Evolutionary conservation across 2,113 vertebrate genomes (phyloP), one percentile per base, ranked within the genome.

Genomic region (Stigmatopora argus): DNA sequence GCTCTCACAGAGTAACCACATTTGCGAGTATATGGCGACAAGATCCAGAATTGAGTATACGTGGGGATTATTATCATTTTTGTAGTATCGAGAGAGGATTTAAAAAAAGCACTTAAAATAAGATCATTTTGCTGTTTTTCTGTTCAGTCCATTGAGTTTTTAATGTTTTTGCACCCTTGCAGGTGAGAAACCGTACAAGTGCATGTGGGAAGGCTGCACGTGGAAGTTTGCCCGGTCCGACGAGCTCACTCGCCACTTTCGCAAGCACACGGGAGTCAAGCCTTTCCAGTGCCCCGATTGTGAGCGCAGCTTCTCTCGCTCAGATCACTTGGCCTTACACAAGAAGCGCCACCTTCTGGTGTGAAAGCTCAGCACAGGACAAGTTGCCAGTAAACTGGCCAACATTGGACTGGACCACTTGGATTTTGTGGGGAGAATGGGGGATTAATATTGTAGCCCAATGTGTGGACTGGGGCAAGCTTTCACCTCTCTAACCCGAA

Each of bases 161-260:
- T 9, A 3, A 23, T 41, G 47, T 49, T 10, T 49, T 10, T 51
- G 15, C 55, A 52, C 21, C 12, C 56, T 0, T 64, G 18, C 74
- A 99, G 97, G 97, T 72, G 97, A 99, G 89, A 99, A 99, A 65
- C 97, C 97, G 0, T 99, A 99, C 88, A 96, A 96, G 86, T 98
- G 97, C 85, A 95, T 93, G 23, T 99, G 97, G 97, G 95, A 98
- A 80, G 96, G 96, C 52, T 99, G 97, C 90, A 99, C 97, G 0
- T 99, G 97, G 97, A 99, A 98, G 86, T 99, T 99, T 62, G 97
- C 97, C 66, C 96, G 97, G 79, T 99, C 97, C 0, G 97, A 99
- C 62, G 97, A 99, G 90, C 90, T 99, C 2, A 99, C 97, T 1
- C 94, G 97, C 83, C 97, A 99, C 92, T 99, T 94, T 90, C 97